Conservation (phyloP, 2,888 invertebrate genomes). For the Trissonchulus sp. region DNA sequence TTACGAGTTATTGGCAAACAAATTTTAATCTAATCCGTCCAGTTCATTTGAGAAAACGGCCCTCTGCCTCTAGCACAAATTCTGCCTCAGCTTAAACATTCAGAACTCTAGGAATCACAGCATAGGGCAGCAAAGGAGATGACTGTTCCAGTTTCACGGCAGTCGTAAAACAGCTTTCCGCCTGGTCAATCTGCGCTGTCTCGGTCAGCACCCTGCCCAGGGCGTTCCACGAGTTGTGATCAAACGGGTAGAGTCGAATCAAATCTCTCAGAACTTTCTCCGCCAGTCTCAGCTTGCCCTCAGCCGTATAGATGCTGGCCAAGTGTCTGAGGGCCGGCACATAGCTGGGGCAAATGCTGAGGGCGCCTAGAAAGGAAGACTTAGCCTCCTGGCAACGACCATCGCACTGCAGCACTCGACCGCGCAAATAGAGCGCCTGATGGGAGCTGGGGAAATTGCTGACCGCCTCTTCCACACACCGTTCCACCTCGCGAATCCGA, state of each 20-base stretch:
- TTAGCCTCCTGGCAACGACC: neutral
- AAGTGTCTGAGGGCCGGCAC: slow-evolving; percentile 80
- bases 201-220: slow-evolving; percentile 40
- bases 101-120: slow-evolving; percentile 66
- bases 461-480: slow-evolving; percentile 83
- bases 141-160: slow-evolving; percentile 77
- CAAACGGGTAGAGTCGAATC: slow-evolving; percentile 64
- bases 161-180: slow-evolving; percentile 84
- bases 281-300: slow-evolving; percentile 82
- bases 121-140: slow-evolving; percentile 77
- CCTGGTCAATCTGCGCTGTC: slow-evolving; percentile 60
- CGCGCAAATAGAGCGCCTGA: slow-evolving; percentile 62
- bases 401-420: slow-evolving; percentile 8
- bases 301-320: slow-evolving; percentile 74
- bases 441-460: slow-evolving; percentile 83
- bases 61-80: too few relatives aligned
- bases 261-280: slow-evolving; percentile 72
- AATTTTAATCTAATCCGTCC: too few relatives aligned
- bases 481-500: slow-evolving; percentile 56
- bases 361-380: slow-evolving; percentile 82
- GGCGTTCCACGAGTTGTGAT: slow-evolving; percentile 78
- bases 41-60: too few relatives aligned
- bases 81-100: too few relatives aligned
- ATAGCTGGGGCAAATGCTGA: slow-evolving; percentile 87
- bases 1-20: too few relatives aligned